phyloP scores from a whole-genome alignment of 2,888 invertebrate species.

The Poecilus cupreus region DNA sequence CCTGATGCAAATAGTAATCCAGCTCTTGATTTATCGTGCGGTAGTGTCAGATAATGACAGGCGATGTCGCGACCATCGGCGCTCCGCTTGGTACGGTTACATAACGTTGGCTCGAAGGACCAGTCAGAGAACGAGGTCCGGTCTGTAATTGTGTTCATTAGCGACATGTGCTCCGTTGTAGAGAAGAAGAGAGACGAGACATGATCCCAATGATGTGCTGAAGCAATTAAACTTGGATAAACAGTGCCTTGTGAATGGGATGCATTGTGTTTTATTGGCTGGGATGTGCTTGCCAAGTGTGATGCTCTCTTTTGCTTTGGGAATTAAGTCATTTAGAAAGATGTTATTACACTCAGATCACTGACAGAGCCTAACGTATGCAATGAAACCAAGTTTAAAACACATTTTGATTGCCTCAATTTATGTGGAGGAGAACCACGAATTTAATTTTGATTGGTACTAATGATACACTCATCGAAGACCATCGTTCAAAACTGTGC shows the following conservation, averaged over 20 bases:
- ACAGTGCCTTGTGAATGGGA: slow-evolving; percentile 11
- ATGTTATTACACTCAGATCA: neutral
- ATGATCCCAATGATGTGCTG: neutral
- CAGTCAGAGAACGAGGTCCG: neutral
- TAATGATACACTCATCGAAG: no score
- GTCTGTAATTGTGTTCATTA: slow-evolving; percentile 33
- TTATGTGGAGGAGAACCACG: no score
- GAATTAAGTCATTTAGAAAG: slow-evolving; percentile 10
- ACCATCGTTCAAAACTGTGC: no score
- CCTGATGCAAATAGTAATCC: slow-evolving; percentile 45
- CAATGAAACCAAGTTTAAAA: no score
- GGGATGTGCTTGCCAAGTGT: slow-evolving; percentile 8
- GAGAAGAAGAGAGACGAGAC: neutral
- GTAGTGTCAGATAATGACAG: slow-evolving; percentile 35
- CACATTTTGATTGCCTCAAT: no score
- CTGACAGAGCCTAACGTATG: no score
- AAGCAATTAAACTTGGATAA: neutral
- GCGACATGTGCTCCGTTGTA: neutral
- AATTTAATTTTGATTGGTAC: no score
- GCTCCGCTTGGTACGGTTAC: neutral
- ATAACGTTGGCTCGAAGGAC: slow-evolving; percentile 20
- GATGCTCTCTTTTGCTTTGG: slow-evolving; percentile 8
- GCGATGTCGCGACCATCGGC: slow-evolving; percentile 23
- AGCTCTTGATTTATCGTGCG: slow-evolving; percentile 37
- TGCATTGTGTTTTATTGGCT: slow-evolving; percentile 35